Conservation (phyloP, 2,797 vertebrate species). For the Neomorphus geoffroyi region DNA sequence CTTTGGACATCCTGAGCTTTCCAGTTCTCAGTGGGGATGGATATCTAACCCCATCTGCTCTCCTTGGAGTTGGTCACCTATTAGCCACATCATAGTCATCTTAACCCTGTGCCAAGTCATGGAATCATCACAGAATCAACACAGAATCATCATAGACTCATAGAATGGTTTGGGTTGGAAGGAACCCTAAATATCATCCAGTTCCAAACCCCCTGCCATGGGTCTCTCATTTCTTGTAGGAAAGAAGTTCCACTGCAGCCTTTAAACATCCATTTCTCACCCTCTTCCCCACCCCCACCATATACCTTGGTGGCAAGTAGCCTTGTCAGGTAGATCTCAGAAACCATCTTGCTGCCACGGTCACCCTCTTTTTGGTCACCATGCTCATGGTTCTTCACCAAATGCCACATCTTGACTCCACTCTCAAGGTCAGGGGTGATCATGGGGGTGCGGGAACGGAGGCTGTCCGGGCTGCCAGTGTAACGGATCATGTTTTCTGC, state of each 20-base stretch:
- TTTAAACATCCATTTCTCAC: background rate
- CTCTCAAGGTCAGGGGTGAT: constrained; percentile 97
- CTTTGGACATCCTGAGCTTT: background rate
- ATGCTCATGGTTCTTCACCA: constrained; percentile 98
- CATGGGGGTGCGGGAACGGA: constrained; percentile 96
- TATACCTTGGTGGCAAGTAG: constrained; percentile 95
- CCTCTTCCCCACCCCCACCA: accelerated
- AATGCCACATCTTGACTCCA: constrained; percentile 96
- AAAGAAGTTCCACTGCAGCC: background rate
- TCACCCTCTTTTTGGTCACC: constrained; percentile 98
- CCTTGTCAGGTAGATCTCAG: constrained; percentile 96
- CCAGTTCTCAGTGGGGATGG: background rate
- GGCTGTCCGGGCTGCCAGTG: constrained; percentile 96
- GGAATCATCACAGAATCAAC: too few relatives aligned
- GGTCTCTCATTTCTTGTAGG: accelerated
- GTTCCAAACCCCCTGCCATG: too few relatives aligned
- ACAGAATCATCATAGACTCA: too few relatives aligned
- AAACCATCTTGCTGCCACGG: constrained; percentile 98
- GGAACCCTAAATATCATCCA: too few relatives aligned
- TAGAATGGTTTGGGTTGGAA: too few relatives aligned
- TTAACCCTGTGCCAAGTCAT: background rate
- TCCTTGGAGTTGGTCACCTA: background rate
- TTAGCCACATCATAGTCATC: accelerated
- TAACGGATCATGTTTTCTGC: constrained; percentile 99
- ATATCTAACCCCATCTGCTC: background rate